Conservation (phyloP, 2,113 vertebrate species). For the Ctenomys sociabilis region DNA sequence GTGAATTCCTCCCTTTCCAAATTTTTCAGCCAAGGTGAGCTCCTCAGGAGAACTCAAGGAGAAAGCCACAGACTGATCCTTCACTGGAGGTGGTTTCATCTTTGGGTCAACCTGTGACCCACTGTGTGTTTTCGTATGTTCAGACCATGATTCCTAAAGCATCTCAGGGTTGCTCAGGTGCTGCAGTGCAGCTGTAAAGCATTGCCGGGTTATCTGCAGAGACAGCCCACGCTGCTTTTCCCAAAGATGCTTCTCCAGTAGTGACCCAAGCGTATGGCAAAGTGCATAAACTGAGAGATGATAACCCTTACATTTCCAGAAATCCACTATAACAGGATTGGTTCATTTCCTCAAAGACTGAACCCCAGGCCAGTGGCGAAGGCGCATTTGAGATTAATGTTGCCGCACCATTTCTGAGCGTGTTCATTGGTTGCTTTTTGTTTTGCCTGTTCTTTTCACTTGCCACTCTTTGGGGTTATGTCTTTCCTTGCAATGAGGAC, state of each 20-base stretch:
- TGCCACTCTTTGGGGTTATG: background rate
- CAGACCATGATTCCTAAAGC: background rate
- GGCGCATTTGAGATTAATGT: rapidly evolving
- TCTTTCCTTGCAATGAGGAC: background rate
- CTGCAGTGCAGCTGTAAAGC: rapidly evolving
- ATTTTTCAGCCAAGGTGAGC: background rate
- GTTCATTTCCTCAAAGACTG: background rate
- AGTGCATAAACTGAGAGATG: background rate
- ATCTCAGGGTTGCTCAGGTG: rapidly evolving
- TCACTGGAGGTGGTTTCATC: background rate
- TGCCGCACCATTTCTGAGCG: rapidly evolving
- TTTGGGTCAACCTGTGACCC: background rate
- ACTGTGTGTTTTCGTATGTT: background rate
- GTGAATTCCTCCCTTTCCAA: background rate
- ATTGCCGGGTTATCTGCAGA: background rate
- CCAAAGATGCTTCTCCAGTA: background rate
- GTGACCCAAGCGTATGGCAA: background rate
- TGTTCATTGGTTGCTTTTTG: background rate
- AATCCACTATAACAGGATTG: background rate
- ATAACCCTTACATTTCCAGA: background rate
- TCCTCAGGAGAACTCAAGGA: background rate
- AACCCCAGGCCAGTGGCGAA: background rate
- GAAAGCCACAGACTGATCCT: background rate
- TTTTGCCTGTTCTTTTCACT: too few species aligned
- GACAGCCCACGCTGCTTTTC: too few species aligned